phyloP scores from a whole-genome alignment of 2,888 invertebrate species.

The Bembecia ichneumoniformis region DNA sequence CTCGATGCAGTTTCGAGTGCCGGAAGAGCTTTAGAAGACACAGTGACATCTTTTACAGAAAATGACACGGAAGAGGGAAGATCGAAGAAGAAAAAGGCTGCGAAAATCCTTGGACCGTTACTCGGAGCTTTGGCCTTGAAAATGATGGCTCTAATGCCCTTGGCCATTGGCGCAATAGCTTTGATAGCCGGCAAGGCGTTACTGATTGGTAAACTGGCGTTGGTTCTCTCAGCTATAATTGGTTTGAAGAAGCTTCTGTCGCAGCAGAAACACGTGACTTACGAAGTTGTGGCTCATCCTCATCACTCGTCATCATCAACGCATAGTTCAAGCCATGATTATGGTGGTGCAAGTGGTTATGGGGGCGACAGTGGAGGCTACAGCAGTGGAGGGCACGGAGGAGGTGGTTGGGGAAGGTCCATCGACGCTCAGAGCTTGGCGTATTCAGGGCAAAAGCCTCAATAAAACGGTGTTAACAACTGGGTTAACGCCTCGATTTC shows the following conservation, averaged over 20 bases:
- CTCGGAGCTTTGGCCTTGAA: slow-evolving; percentile 83
- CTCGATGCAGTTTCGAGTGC: slow-evolving; percentile 84
- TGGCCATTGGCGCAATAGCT: slow-evolving; percentile 86
- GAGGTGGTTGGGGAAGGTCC: slow-evolving; percentile 82
- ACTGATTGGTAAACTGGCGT: slow-evolving; percentile 86
- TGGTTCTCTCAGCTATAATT: slow-evolving; percentile 86
- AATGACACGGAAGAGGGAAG: slow-evolving; percentile 79
- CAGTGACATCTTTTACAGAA: slow-evolving; percentile 75
- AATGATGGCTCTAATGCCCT: slow-evolving; percentile 82
- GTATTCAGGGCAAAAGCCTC: slow-evolving; percentile 82
- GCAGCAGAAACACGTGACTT: slow-evolving; percentile 88
- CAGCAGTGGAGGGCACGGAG: slow-evolving; percentile 59
- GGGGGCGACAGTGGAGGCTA: slow-evolving; percentile 75
- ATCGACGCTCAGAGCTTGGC: slow-evolving; percentile 84
- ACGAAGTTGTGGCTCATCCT: slow-evolving; percentile 89
- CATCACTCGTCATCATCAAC: slow-evolving; percentile 80
- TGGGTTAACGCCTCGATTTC: slow-evolving; percentile 43
- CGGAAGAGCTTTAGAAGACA: slow-evolving; percentile 84
- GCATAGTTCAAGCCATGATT: slow-evolving; percentile 75
- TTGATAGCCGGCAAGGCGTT: slow-evolving; percentile 89
- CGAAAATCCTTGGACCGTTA: slow-evolving; percentile 83
- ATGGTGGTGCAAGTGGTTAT: slow-evolving; percentile 75
- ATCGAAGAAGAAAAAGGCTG: slow-evolving; percentile 87
- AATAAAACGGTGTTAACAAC: slow-evolving; percentile 22
- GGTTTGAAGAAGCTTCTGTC: slow-evolving; percentile 87